Base-by-base conservation (phyloP, 1,140 invertebrate species). In the Phymastichus coffea region DNA sequence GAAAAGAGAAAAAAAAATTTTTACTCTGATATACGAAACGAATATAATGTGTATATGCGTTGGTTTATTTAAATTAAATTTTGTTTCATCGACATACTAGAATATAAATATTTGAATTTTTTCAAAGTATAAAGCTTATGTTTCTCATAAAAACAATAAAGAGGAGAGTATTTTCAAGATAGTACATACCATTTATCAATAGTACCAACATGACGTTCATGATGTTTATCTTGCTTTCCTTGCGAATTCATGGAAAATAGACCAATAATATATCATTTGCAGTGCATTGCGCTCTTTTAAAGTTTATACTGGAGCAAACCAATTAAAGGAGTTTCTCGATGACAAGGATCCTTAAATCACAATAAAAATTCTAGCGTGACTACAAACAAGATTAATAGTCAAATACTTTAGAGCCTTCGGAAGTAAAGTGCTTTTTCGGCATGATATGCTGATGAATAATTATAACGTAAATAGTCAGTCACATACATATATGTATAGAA, bases 1-100 rank as follows among this genome's bases (percentile, higher is more conserved):
- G 38, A 44, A 26, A 44, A 51, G 30, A 44, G 26, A 33, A 54
- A 48, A 54, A n/a, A n/a, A n/a, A n/a, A 60, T 26, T 43, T 23
- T 43, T 10, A 44, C n/a, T 30, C 20, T 4, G 35, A 26, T 38
- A 20, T 19, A 37, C 19, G 20, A 10, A 41, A 37, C 41, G 40
- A 46, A 10, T 26, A 35, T n/a, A 22, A 41, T 15, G 26, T 23
- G 0, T 41, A 49, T 41, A 41, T 33, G 6, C n/a, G 17, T 48
- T 57, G 19, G 20, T 30, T 30, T 48, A 22, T 33, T 30, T 26
- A 41, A 57, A 57, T 47, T 38, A 48, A 47, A 7, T 55, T 46
- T 15, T 28, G 23, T 47, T 56, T 38, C n/a, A n/a, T n/a, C n/a
- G n/a, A 8, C 17, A n/a, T 20, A 44, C 12, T n/a, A 25, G 8